Conservation (phyloP, 2,797 vertebrate genomes). For the Psittacula derbiana region DNA sequence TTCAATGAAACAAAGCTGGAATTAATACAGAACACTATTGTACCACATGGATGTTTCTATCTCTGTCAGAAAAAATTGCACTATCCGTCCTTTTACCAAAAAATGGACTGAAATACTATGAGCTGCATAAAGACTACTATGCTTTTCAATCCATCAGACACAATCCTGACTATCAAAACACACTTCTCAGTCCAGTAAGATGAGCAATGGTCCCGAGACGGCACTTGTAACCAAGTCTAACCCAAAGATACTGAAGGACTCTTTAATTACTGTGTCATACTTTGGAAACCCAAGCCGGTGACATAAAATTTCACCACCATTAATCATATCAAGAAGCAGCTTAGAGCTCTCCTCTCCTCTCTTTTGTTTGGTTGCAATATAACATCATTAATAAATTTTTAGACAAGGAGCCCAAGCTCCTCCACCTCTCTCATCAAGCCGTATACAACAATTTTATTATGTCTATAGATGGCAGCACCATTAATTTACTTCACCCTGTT, state of each 20-base stretch:
- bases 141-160: not conserved
- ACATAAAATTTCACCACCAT: not conserved
- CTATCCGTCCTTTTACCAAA: not conserved
- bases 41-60: not conserved
- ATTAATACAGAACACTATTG: not conserved
- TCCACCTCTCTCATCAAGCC: not conserved
- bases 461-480: not conserved
- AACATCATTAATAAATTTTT: not conserved
- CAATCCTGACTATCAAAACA: not conserved
- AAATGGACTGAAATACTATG: not conserved
- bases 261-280: not conserved
- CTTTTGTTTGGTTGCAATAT: not conserved
- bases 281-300: not conserved
- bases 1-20: slow-evolving; percentile 30
- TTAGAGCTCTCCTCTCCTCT: not conserved
- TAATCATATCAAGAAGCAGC: not conserved
- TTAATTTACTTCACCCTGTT: not conserved
- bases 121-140: not conserved
- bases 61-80: slow-evolving; percentile 3
- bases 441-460: not conserved
- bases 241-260: not conserved
- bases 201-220: not conserved
- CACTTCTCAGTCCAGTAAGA: not conserved
- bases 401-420: not conserved
- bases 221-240: not conserved